Percentiles rank a stretch among this genome's conserved stretches.
phyloP scores from a whole-genome alignment of 1,140 invertebrate species.

The Polypedilum pembai region DNA sequence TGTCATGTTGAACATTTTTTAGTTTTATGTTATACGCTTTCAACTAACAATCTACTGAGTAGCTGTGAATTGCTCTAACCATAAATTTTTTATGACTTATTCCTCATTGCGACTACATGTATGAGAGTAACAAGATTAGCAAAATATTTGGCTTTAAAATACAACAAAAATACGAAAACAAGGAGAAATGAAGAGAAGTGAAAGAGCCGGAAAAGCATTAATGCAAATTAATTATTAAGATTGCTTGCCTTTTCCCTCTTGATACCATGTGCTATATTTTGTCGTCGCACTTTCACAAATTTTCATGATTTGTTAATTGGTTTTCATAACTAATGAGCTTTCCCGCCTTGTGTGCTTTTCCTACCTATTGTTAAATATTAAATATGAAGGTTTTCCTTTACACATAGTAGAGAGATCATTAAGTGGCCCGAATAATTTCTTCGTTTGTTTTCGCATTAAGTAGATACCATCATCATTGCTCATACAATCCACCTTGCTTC shows the following conservation, averaged over 20 bases:
- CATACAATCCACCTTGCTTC: too few relatives aligned
- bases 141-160: neutral
- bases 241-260: neutral
- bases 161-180: neutral
- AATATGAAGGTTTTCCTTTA: too few relatives aligned
- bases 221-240: slow-evolving; percentile 19
- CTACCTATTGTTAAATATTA: too few relatives aligned
- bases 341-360: too few relatives aligned
- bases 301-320: too few relatives aligned
- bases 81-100: slow-evolving; percentile 7
- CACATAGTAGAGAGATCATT: too few relatives aligned
- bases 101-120: slow-evolving; percentile 6
- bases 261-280: too few relatives aligned
- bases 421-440: too few relatives aligned
- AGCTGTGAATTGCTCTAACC: neutral
- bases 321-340: too few relatives aligned
- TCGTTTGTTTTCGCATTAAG: too few relatives aligned
- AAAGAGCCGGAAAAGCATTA: neutral
- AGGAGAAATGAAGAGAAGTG: neutral
- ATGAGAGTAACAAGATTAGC: neutral
- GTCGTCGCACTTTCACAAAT: too few relatives aligned
- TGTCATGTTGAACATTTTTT: neutral
- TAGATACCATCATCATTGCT: too few relatives aligned
- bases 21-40: neutral
- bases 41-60: slow-evolving; percentile 4